Evolutionary conservation across 1,140 invertebrate species (phyloP).

Genomic region (Pseudomyrmex flavicornis): DNA sequence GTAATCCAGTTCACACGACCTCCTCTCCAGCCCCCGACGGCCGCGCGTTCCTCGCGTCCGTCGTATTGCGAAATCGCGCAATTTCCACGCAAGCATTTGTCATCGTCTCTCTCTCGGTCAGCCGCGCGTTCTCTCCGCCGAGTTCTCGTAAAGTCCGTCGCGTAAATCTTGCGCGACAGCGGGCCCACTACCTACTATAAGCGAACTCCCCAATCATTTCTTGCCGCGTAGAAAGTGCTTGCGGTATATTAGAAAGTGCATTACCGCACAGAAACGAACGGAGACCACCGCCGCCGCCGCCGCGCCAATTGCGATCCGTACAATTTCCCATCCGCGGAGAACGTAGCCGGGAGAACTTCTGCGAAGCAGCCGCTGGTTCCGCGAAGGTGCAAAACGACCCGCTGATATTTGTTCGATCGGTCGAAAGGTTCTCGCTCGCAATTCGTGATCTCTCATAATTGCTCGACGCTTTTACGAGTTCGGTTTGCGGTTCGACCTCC

Average conservation of each 20-base stretch:
- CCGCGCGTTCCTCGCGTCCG: neutral
- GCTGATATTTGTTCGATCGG: neutral
- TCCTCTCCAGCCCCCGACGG: neutral
- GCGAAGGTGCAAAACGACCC: neutral
- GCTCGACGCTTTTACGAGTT: neutral
- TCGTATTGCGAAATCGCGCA: conserved; percentile 26
- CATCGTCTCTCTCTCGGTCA: neutral
- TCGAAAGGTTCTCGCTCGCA: neutral
- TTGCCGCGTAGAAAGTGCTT: conserved; percentile 61
- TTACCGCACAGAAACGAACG: conserved; percentile 16
- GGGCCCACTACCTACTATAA: conserved; percentile 16
- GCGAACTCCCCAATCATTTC: conserved; percentile 42
- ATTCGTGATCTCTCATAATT: conserved; percentile 7
- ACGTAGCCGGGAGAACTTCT: no score
- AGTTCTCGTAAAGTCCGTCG: conserved; percentile 26
- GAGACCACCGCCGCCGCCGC: no score
- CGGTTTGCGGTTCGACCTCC: neutral
- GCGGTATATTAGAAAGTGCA: conserved; percentile 65
- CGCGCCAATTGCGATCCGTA: conserved; percentile 62
- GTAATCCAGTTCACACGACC: conserved; percentile 20
- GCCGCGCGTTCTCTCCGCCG: neutral
- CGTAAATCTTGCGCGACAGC: conserved; percentile 42
- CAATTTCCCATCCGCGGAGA: conserved; percentile 14
- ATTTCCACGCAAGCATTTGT: conserved; percentile 43
- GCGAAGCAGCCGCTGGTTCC: neutral